phyloP scores from a whole-genome alignment of 2,797 vertebrate species.

The Rhabdomys pumilio region DNA sequence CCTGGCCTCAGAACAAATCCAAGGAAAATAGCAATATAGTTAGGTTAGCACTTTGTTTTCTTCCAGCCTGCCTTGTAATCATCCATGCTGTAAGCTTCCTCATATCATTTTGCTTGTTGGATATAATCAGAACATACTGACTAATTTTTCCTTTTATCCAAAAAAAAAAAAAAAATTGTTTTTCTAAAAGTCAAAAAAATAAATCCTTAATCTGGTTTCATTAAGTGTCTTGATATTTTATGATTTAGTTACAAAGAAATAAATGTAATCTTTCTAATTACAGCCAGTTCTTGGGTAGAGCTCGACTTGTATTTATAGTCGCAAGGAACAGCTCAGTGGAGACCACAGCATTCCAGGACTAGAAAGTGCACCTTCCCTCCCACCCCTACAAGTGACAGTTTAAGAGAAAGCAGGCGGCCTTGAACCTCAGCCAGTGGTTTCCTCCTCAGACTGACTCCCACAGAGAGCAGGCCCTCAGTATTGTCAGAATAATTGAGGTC shows the following conservation, averaged over 20 bases:
- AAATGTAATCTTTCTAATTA: slow-evolving; percentile 54
- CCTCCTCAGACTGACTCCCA: neutral
- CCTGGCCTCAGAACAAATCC: slow-evolving; percentile 29
- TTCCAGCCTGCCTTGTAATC: slow-evolving; percentile 34
- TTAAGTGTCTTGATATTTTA: slow-evolving; percentile 42
- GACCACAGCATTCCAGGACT: slow-evolving; percentile 10
- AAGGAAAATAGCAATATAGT: slow-evolving; percentile 31
- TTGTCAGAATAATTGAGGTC: slow-evolving; percentile 13
- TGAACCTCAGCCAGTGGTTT: neutral
- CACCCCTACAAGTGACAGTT: neutral
- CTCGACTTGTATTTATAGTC: slow-evolving; percentile 16
- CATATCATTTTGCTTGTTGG: slow-evolving; percentile 13
- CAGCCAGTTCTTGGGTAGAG: slow-evolving; percentile 48
- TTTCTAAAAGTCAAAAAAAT: slow-evolving; percentile 68
- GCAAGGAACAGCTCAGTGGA: neutral
- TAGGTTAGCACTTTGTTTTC: slow-evolving; percentile 1
- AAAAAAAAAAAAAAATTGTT: neutral
- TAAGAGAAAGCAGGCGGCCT: slow-evolving; percentile 21
- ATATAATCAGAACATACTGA: slow-evolving; percentile 55
- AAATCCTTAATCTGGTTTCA: slow-evolving; percentile 61
- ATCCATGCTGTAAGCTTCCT: neutral
- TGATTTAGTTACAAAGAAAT: slow-evolving; percentile 62
- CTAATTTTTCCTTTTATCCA: slow-evolving; percentile 56
- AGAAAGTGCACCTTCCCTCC: neutral
- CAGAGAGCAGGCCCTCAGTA: neutral